Evolutionary conservation across 92 coral and sea anemone species (phyloP).

Genomic region (Hydrozoanthus gracilis): DNA sequence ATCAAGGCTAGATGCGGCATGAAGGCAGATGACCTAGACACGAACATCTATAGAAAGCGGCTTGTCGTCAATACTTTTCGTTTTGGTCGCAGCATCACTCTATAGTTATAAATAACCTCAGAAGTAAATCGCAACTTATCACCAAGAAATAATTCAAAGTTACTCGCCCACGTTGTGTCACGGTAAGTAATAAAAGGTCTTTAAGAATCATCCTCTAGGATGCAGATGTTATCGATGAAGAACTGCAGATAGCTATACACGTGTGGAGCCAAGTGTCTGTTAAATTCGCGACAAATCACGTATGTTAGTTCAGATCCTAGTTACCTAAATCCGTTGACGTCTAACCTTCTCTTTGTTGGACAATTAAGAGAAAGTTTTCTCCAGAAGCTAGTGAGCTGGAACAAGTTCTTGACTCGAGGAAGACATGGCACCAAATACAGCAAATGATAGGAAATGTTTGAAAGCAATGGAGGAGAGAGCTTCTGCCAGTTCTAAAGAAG

Average conservation of each 20-base stretch:
- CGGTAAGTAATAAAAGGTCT: constrained; percentile 62
- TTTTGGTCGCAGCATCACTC: no score
- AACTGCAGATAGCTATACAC: constrained; percentile 56
- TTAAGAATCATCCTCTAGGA: constrained; percentile 47
- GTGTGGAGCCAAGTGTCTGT: constrained; percentile 63
- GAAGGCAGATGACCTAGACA: no score
- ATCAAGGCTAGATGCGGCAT: no score
- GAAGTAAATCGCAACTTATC: no score
- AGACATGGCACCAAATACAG: constrained; percentile 69
- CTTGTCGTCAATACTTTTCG: no score
- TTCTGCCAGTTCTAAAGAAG: constrained; percentile 60
- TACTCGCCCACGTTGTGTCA: no score
- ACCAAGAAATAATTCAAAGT: no score
- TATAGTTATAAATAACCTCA: no score
- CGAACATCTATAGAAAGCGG: no score
- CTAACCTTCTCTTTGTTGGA: constrained; percentile 48
- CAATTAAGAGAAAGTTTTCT: constrained; percentile 68
- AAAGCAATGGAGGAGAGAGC: constrained; percentile 67
- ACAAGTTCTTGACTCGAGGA: constrained; percentile 56
- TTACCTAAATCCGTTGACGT: constrained; percentile 42
- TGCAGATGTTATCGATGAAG: constrained; percentile 58
- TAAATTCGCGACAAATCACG: constrained; percentile 4
- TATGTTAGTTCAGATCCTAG: constrained; percentile 42
- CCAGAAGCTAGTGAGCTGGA: constrained; percentile 59
- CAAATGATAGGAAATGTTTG: constrained; percentile 67